Percentiles rank a stretch among this genome's conserved stretches.
Conservation (phyloP, 2,113 vertebrate species). For the Hippocampus zosterae region DNA sequence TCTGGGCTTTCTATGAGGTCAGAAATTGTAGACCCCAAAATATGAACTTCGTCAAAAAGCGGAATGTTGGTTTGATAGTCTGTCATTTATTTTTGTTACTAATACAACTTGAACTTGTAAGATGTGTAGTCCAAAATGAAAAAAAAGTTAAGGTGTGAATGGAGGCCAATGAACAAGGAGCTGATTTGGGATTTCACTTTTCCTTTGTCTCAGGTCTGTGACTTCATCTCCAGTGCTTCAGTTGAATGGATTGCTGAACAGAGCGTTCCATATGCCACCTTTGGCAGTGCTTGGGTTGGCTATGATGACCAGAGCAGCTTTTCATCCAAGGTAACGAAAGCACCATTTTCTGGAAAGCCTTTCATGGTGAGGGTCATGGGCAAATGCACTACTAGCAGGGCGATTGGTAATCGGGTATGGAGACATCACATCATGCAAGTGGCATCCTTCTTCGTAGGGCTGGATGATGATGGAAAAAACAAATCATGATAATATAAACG, state of each 20-base stretch:
- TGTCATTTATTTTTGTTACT: not conserved
- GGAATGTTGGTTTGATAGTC: not conserved
- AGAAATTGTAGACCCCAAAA: conserved; percentile 1
- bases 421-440: no score
- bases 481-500: no score
- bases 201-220: conserved; percentile 66
- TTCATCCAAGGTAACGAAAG: conserved; percentile 69
- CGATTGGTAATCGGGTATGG: no score
- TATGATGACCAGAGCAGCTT: conserved; percentile 75
- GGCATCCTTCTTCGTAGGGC: no score
- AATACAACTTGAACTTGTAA: not conserved
- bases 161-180: not conserved
- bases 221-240: conserved; percentile 48
- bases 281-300: conserved; percentile 76
- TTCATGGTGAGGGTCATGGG: not conserved
- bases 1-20: conserved; percentile 79
- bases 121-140: not conserved
- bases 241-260: conserved; percentile 67
- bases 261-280: conserved; percentile 76
- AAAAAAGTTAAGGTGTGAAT: not conserved
- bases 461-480: no score
- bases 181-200: not conserved
- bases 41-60: not conserved
- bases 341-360: not conserved
- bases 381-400: no score